These are phyloP conservation scores for Poecilobothrus nobilitatus DNA, from an alignment of 2,888 invertebrate species.

Conservation along the genomic window DNA sequence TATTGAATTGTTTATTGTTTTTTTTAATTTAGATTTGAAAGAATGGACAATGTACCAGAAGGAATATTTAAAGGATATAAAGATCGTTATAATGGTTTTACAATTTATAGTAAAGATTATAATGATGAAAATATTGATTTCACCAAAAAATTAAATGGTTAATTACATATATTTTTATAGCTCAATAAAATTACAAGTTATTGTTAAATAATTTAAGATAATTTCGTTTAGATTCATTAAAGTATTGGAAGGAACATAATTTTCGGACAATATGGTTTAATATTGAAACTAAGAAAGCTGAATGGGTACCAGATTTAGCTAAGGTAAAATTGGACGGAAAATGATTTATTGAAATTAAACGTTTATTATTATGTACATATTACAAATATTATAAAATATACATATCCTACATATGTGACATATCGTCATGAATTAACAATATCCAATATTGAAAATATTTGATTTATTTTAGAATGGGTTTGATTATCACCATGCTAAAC, in stretches of 20 bases:
- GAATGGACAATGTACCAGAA: conserved; percentile 31
- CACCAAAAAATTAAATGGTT: conserved; percentile 52
- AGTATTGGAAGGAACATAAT: conserved; percentile 55
- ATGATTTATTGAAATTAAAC: background rate
- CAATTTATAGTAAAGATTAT: conserved; percentile 57
- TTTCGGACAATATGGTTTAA: conserved; percentile 75
- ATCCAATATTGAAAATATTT: background rate
- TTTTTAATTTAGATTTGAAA: conserved; percentile 19
- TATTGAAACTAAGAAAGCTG: conserved; percentile 58
- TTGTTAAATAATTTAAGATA: conserved; percentile 26
- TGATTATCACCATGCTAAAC: conserved; percentile 77
- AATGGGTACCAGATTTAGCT: conserved; percentile 67
- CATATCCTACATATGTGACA: too few relatives aligned
- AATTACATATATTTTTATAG: too few relatives aligned
- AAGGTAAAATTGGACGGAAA: conserved; percentile 46
- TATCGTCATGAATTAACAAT: too few relatives aligned
- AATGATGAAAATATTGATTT: conserved; percentile 48
- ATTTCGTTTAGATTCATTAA: conserved; percentile 57
- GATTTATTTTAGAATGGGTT: conserved; percentile 57
- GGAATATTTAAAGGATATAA: conserved; percentile 45
- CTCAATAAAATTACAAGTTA: conserved; percentile 8
- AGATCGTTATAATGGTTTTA: conserved; percentile 66
- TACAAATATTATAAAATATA: too few relatives aligned
- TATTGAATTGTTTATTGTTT: background rate
- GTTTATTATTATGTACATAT: too few relatives aligned